phyloP scores from a whole-genome alignment of 2,113 vertebrate genomes.

The pig (Sus scrofa) region T2T-Sscrofa CM000820.6:130300001-130300500 shows the following conservation, averaged over 20 bases:
- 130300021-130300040: not conserved
- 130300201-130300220: not conserved
- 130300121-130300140: not conserved
- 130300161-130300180: not conserved
- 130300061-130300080: not conserved
- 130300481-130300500: not conserved
- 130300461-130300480: not conserved
- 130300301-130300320: constrained; percentile 24
- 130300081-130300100: constrained; percentile 22
- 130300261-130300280: constrained; percentile 12
- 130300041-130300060: not conserved
- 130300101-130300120: not conserved
- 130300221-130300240: constrained; percentile 25
- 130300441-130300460: not conserved
- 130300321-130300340: not conserved
- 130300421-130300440: not conserved
- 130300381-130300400: constrained; percentile 40
- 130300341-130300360: constrained; percentile 9
- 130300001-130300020: constrained; percentile 17
- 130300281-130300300: not conserved
- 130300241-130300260: constrained; percentile 6
- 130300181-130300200: not conserved
- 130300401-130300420: not conserved
- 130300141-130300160: not conserved
- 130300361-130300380: constrained; percentile 2